Base-by-base conservation (phyloP, 2,113 vertebrate genomes). In the Circaetus gallicus region DNA sequence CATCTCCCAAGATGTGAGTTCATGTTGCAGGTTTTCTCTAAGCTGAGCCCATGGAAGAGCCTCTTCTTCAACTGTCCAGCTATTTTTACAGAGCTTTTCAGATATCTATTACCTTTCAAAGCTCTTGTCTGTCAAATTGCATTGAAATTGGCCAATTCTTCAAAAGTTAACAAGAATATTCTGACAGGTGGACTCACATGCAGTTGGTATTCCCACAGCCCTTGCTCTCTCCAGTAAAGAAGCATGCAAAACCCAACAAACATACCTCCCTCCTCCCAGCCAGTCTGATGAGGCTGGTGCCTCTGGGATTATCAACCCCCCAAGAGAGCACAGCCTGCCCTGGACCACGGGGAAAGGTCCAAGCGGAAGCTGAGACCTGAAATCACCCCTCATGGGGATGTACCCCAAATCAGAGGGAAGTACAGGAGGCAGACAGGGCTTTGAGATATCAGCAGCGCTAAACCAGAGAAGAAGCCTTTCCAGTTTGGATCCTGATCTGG, bases 81-180 rank as follows among this genome's bases (percentile, higher is more conserved):
- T 84, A 26, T 65, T 94, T 69, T 96, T 49, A 69, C 40, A 81
- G 50, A 40, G 28, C 55, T 86, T 84, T 91, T 69, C 67, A 95
- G 55, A 77, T 70, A 73, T 8, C 14, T 34, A 17, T 43, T 77
- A 16, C 12, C 40, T 77, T 89, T 65, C 25, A 6, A 62, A 94
- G 36, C 16, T 77, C 49, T 61, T 77, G 11, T 47, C 63, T 86
- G 59, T 87, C 86, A 86, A 89, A 93, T 49, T 78, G 31, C 59
- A 62, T 29, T 70, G 63, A 84, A 91, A 95, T 81, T 53, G 81
- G 45, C 21, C 72, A 78, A 2, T 89, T 86, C 62, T 82, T 95
- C 66, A 53, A 18, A 62, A 79, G 40, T 59, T 36, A 72, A 65
- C 67, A 55, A 28, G 76, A 76, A 40, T 5, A 81, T 25, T 22